Evolutionary conservation across 2,113 vertebrate genomes (phyloP).

Genomic region (Numenius arquata): DNA sequence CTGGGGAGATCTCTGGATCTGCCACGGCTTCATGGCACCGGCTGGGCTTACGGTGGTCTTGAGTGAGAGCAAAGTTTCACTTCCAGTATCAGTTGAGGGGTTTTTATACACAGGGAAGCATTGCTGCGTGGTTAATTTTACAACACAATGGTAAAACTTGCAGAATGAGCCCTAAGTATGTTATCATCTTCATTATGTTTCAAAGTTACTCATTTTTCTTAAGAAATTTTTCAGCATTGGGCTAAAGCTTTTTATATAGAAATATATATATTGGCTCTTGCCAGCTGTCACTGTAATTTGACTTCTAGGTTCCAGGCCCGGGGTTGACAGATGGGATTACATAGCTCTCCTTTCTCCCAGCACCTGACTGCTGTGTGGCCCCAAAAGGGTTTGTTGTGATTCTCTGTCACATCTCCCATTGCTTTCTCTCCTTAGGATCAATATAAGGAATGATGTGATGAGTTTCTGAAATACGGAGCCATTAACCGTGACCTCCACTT

Average conservation of each 20-base stretch:
- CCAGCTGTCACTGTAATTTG: neutral
- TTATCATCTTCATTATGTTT: neutral
- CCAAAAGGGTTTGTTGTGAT: neutral
- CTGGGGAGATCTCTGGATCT: neutral
- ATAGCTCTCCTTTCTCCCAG: neutral
- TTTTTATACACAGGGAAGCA: neutral
- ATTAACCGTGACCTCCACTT: accelerated
- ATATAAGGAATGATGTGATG: neutral
- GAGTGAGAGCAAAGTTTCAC: neutral
- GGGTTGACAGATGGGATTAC: neutral
- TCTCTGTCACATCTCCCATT: neutral
- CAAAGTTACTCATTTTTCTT: neutral
- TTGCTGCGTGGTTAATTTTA: neutral
- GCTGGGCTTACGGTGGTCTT: accelerated
- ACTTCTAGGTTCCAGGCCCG: neutral
- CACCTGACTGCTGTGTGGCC: neutral
- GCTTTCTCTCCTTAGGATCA: neutral
- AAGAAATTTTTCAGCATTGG: neutral
- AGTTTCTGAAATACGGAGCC: neutral
- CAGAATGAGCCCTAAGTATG: neutral
- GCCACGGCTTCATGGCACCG: accelerated
- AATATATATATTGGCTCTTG: neutral
- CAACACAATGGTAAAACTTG: neutral
- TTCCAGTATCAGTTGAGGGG: neutral
- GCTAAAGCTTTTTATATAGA: neutral